Evolutionary conservation across 1,140 invertebrate species (phyloP), one percentile per base, ranked within the genome.

Genomic region (Nebria ingens): DNA sequence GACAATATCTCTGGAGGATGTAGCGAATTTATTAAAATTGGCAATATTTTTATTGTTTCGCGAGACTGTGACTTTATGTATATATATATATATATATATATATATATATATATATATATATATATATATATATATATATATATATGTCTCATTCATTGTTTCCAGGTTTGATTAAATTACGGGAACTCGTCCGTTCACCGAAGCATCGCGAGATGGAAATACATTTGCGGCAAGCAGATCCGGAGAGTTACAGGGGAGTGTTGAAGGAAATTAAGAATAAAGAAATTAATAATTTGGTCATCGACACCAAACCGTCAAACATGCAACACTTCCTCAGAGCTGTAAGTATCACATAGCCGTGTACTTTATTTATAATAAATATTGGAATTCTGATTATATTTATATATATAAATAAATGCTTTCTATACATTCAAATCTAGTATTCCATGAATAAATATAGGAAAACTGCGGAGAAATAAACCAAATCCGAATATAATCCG

Each of bases 141-240:
- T 6, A 34, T 53, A 6, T 17, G 23, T 2, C 12, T 9, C 52
- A 13, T 21, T 6, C 34, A 49, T 49, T 59, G 20, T 71, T 72
- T 13, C 71, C n/a, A 95, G 92, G 91, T 21, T 74, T 94, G 29
- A 84, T 94, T 57, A 88, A 91, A 67, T 79, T 94, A 3, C 83
- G 93, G 65, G 86, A 91, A 62, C 73, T 95, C 55, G 82, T 91
- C 29, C 80, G 83, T 62, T 70, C 77, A 9, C 77, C 83, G 19
- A 76, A 82, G n/a, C 77, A 82, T 29, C 57, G 73, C 21, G 80
- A 82, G 50, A 80, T 85, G 2, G 89, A 93, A 71, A 85, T 93
- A 74, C 89, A 90, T 66, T 86, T 91, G 58, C 79, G 89, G 34
- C 85, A 91, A 68, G 82, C 82, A 1, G 81, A 81, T 58, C 79